Base-by-base conservation (phyloP, 2,797 vertebrate genomes). In the Gymnothorax reevesii region DNA sequence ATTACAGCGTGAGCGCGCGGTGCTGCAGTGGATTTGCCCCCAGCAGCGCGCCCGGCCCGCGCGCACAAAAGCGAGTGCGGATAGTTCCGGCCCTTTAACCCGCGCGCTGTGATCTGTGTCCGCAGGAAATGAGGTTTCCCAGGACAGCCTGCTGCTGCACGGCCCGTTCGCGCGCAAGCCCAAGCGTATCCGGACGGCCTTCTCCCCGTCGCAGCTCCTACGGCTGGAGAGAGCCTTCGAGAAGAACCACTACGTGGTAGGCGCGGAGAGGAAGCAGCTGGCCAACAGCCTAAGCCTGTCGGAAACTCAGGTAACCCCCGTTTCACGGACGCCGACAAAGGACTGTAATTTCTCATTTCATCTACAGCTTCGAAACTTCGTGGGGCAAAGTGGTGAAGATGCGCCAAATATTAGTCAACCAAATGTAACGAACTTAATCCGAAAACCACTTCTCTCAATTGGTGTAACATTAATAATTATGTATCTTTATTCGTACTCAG, bases 211-310 rank as follows among this genome's bases (percentile, higher is more conserved):
- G 0, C 98, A 99, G 96, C 97, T 99, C 25, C 97, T 99, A 89
- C 96, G 98, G 0, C 95, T 99, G 89, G 98, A 99, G 75, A 89
- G 98, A 83, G 98, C 98, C 91, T 99, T 99, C 88, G 98, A 99
- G 95, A 99, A 99, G 96, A 99, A 99, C 91, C 98, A 99, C 93
- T 99, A 99, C 88, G 98, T 99, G 64, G 98, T 99, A 75, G 98
- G 98, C 3, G 98, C 97, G 27, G 98, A 99, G 92, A 94, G 98
- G 91, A 99, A 99, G 94, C 98, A 99, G 94, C 95, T 99, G 91
- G 98, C 98, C 0, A 97, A 96, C 95, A 97, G 97, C 92, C 93
- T 99, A 91, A 99, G 97, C 91, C 92, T 99, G 88, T 99, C 98
- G 0, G 98, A 99, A 92, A 99, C 98, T 0, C 98, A 99, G 97